These are phyloP conservation scores for Cotesia congregata DNA, from an alignment of 2,888 invertebrate species.

Conservation along the genomic window DNA sequence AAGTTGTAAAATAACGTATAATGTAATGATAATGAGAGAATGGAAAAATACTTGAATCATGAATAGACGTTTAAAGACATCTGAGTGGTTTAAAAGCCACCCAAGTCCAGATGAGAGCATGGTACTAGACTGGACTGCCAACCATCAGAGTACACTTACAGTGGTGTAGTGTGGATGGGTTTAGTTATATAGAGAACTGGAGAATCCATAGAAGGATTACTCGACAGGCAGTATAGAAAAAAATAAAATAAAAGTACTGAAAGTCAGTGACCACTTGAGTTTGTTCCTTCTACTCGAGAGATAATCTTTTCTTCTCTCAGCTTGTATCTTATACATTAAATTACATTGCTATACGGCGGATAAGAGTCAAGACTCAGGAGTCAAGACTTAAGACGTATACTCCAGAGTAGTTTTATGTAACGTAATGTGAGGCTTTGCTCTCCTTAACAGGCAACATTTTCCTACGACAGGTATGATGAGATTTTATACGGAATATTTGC, in stretches of 20 bases:
- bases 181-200: background rate
- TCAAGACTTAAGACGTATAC: background rate
- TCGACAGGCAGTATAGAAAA: slow-evolving; percentile 12
- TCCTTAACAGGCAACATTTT: slow-evolving; percentile 41
- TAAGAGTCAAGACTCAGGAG: background rate
- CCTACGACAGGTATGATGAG: slow-evolving; percentile 41
- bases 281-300: slow-evolving; percentile 15
- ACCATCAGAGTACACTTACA: background rate
- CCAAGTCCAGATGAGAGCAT: slow-evolving; percentile 11
- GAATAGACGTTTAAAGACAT: slow-evolving; percentile 30
- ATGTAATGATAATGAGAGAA: slow-evolving; percentile 1
- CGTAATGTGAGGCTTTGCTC: background rate
- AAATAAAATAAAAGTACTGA: slow-evolving; percentile 6
- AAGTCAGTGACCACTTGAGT: slow-evolving; percentile 37
- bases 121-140: background rate
- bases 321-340: background rate
- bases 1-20: background rate
- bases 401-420: background rate
- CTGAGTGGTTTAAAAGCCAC: slow-evolving; percentile 32
- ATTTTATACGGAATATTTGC: slow-evolving; percentile 13
- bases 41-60: slow-evolving; percentile 24
- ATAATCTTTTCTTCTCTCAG: slow-evolving; percentile 2
- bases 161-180: background rate
- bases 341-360: background rate
- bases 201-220: slow-evolving; percentile 31